Evolutionary conservation across 2,888 invertebrate species (phyloP).

Genomic region (Calameuta filiformis): DNA sequence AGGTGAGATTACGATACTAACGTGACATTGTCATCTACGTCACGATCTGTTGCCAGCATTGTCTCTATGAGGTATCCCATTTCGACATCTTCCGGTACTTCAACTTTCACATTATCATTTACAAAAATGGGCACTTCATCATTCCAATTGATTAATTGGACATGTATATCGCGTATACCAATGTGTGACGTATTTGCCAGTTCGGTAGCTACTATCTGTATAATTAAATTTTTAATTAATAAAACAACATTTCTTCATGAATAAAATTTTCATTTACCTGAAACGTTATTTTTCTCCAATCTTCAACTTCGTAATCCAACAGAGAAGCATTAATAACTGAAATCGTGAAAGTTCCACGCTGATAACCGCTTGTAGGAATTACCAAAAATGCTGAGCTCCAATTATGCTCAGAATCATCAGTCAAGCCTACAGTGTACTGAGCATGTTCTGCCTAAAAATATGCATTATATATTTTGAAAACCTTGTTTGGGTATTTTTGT

Average conservation of each 20-base stretch:
- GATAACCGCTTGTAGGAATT: constrained; percentile 73
- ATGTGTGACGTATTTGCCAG: constrained; percentile 46
- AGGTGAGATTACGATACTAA: constrained; percentile 58
- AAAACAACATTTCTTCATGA: neutral
- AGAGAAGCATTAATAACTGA: constrained; percentile 69
- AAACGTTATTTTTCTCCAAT: constrained; percentile 68
- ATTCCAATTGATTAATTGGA: constrained; percentile 75
- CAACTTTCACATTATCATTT: constrained; percentile 56
- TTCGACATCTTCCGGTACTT: constrained; percentile 71
- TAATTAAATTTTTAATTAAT: neutral
- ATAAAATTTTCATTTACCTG: constrained; percentile 44
- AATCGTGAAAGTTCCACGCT: constrained; percentile 70
- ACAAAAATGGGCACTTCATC: constrained; percentile 77
- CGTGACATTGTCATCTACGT: constrained; percentile 72
- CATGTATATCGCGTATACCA: constrained; percentile 65
- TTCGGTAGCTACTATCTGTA: constrained; percentile 61
- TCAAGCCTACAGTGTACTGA: constrained; percentile 68
- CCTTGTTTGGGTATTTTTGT: neutral
- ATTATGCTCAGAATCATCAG: constrained; percentile 33
- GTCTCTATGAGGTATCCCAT: constrained; percentile 67
- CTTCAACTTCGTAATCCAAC: constrained; percentile 71
- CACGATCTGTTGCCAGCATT: constrained; percentile 72
- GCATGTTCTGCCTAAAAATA: constrained; percentile 71
- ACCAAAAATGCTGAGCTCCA: constrained; percentile 70
- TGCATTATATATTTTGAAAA: neutral